Base-by-base conservation (phyloP, 2,113 vertebrate genomes). In the Brachypteracias leptosomus region DNA sequence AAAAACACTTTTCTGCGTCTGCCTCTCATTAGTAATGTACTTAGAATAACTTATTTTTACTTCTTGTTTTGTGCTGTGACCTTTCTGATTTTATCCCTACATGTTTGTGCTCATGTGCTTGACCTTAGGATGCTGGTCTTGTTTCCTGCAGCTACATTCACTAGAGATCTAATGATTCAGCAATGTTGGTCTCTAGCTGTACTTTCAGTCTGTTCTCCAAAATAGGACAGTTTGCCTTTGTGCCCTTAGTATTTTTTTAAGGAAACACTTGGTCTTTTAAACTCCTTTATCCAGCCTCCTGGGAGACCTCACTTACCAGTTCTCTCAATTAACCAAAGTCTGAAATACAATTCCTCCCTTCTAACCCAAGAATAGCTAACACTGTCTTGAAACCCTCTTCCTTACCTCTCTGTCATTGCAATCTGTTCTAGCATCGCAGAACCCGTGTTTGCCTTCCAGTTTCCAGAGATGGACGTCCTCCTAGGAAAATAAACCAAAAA, bases 371-470 rank as follows among this genome's bases (percentile, higher is more conserved):
- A 95, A 96, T n/a, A 89, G 61, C 68, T 81, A 55, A 74, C 19
- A 57, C 47, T 81, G 57, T 62, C 85, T 76, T 17, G 28, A 91
- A 47, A 24, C 38, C 18, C 28, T 80, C 68, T 94, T 96, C 72
- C 97, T 98, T 97, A 99, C 99, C 99, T 99, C 97, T 99, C 99
- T 2, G 99, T 99, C 99, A 99, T 99, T 62, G 99, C 99, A 28
- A 99, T 99, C 98, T 99, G 99, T 88, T 99, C 99, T 97, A 99
- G 91, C 99, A 99, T 99, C 22, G 99, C 99, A 12, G 99, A 99
- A 54, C 99, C 99, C 2, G 99, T 99, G 97, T 99, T 99, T 57
- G 99, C 99, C 91, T 99, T 99, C 99, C 99, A 99, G 98, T 99
- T 99, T 21, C 99, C 99, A 85, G 99, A 99, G 96, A 99, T 99